These are phyloP conservation scores for Heliothis virescens DNA, from an alignment of 1,140 invertebrate species.

Conservation along the genomic window DNA sequence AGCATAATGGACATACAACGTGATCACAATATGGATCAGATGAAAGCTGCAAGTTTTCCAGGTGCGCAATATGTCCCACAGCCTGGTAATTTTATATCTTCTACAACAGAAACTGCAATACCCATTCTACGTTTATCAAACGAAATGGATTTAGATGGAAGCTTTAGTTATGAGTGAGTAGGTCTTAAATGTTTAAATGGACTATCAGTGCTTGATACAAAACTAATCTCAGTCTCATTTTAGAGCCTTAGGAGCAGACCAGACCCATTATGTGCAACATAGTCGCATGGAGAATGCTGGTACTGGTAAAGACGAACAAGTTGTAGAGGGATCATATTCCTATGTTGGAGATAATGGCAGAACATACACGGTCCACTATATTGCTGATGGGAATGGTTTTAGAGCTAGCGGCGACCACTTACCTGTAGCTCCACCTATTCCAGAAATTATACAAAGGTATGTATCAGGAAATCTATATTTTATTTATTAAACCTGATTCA, in stretches of 20 bases:
- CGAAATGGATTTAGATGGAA: slow-evolving; percentile 86
- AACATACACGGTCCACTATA: slow-evolving; percentile 86
- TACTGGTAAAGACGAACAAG: slow-evolving; percentile 85
- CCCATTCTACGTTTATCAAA: slow-evolving; percentile 83
- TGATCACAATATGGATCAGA: slow-evolving; percentile 59
- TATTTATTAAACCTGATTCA: not conserved
- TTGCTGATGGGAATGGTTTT: slow-evolving; percentile 87
- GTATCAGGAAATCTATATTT: not conserved
- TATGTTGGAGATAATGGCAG: slow-evolving; percentile 87
- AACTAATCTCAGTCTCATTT: slow-evolving; percentile 51
- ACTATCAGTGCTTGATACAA: not conserved
- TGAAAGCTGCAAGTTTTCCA: slow-evolving; percentile 66
- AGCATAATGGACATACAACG: slow-evolving; percentile 70
- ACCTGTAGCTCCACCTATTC: slow-evolving; percentile 86
- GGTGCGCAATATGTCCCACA: slow-evolving; percentile 66
- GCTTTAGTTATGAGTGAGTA: slow-evolving; percentile 85
- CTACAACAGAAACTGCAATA: slow-evolving; percentile 81
- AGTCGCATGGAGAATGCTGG: slow-evolving; percentile 86
- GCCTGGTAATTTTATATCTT: slow-evolving; percentile 66
- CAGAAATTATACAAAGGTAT: slow-evolving; percentile 85
- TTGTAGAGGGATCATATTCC: slow-evolving; percentile 88
- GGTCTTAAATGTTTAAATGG: not conserved
- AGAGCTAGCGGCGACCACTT: slow-evolving; percentile 86
- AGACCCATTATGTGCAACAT: slow-evolving; percentile 85
- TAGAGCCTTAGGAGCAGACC: slow-evolving; percentile 84